These are phyloP conservation scores for Knipowitschia caucasica DNA, from an alignment of 2,797 vertebrate species.

Conservation along the genomic window DNA sequence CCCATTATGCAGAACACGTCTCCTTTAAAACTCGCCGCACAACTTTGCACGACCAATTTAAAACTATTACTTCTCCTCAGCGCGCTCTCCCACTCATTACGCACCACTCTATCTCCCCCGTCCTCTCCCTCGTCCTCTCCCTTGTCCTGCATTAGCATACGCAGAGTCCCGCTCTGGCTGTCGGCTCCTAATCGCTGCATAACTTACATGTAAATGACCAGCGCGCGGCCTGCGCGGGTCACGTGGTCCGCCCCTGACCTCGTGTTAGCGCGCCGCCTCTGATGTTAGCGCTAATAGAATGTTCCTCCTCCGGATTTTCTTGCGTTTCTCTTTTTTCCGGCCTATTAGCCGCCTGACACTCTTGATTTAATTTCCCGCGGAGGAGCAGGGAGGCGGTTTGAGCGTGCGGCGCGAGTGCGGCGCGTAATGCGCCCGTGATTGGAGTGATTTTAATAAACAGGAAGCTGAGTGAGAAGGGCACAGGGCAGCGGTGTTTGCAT, in stretches of 20 bases:
- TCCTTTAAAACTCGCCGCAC: too few relatives aligned
- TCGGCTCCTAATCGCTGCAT: constrained; percentile 36
- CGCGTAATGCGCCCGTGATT: constrained; percentile 69
- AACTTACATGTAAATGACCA: constrained; percentile 73
- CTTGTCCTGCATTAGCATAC: neutral
- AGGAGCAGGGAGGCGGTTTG: constrained; percentile 9
- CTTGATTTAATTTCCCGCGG: constrained; percentile 73
- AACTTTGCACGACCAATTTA: neutral
- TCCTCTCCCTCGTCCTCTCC: neutral
- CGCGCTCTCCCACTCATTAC: neutral
- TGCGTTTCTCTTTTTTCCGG: constrained; percentile 38
- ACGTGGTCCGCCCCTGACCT: constrained; percentile 78
- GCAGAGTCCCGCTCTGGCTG: constrained; percentile 2
- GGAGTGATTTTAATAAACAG: constrained; percentile 72
- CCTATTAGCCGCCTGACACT: constrained; percentile 78
- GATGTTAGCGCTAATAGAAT: constrained; percentile 75
- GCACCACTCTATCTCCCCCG: neutral
- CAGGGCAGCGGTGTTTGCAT: constrained; percentile 70
- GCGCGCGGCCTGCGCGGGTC: constrained; percentile 64
- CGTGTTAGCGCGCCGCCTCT: constrained; percentile 69
- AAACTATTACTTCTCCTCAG: neutral
- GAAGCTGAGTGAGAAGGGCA: constrained; percentile 42
- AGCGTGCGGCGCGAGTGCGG: constrained; percentile 69
- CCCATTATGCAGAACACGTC: too few relatives aligned
- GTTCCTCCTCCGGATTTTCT: constrained; percentile 42